phyloP scores from a whole-genome alignment of 2,113 vertebrate species.

The Serilophus lunatus region DNA sequence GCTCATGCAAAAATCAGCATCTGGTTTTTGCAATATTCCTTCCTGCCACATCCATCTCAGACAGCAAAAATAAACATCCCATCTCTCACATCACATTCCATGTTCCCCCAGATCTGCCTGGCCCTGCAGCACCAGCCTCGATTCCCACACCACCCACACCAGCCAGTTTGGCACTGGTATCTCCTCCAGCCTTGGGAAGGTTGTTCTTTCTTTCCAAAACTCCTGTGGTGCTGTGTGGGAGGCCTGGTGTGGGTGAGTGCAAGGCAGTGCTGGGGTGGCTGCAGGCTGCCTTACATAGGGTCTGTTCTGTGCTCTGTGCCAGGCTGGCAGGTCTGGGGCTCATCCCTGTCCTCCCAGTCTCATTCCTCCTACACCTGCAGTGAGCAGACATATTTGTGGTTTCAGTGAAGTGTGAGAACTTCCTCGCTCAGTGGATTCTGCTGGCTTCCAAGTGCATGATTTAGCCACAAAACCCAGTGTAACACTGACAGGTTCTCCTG shows the following conservation, averaged over 20 bases:
- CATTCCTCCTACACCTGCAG: not conserved
- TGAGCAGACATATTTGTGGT: not conserved
- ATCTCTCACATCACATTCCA: rapidly evolving
- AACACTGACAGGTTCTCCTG: not conserved
- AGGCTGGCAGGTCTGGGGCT: not conserved
- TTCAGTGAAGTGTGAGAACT: not conserved
- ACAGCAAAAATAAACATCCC: not conserved
- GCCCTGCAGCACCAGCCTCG: not conserved
- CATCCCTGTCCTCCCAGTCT: not conserved
- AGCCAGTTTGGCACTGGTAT: not conserved
- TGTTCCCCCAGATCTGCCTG: not conserved
- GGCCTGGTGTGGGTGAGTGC: not conserved
- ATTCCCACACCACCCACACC: not conserved
- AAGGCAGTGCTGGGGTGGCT: not conserved
- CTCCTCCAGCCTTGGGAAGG: not conserved
- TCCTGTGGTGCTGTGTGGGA: not conserved
- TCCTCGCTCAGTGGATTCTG: not conserved
- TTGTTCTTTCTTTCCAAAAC: not conserved
- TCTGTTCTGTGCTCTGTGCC: rapidly evolving
- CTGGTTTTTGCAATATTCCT: not conserved
- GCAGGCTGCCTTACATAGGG: rapidly evolving
- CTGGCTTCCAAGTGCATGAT: not conserved
- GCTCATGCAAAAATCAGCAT: not conserved
- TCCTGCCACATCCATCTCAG: not conserved
- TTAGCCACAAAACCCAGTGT: not conserved